Percentiles rank a stretch among this genome's conserved stretches.
phyloP scores from a whole-genome alignment of 2,888 invertebrate genomes.

The Nemotelus nigrinus region DNA sequence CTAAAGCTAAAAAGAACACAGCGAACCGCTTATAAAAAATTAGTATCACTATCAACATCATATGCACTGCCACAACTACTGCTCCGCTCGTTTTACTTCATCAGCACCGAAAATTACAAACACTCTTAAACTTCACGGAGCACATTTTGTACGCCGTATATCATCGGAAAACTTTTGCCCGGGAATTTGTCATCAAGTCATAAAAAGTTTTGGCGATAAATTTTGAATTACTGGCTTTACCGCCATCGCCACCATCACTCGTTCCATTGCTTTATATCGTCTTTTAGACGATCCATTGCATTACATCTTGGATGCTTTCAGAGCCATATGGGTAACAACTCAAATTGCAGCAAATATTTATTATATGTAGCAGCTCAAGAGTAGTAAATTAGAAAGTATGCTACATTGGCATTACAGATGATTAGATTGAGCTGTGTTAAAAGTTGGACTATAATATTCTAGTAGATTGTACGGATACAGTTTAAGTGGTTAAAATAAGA shows the following conservation, averaged over 20 bases:
- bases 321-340: neutral
- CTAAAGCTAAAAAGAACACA: no score
- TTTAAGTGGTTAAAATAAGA: no score
- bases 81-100: no score
- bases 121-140: no score
- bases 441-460: no score
- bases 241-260: neutral
- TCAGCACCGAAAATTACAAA: no score
- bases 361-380: neutral
- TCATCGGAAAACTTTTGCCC: neutral
- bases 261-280: neutral
- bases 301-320: neutral
- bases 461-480: no score
- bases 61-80: no score
- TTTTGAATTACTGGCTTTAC: neutral
- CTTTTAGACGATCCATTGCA: neutral
- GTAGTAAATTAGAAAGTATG: neutral
- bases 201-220: conserved; percentile 3
- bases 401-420: no score
- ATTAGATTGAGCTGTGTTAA: no score
- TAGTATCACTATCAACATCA: no score
- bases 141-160: neutral
- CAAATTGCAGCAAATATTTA: neutral
- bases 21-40: no score
- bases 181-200: neutral